Evolutionary conservation across 2,797 vertebrate genomes (phyloP).

Genomic region (Halcyon leucocephala): DNA sequence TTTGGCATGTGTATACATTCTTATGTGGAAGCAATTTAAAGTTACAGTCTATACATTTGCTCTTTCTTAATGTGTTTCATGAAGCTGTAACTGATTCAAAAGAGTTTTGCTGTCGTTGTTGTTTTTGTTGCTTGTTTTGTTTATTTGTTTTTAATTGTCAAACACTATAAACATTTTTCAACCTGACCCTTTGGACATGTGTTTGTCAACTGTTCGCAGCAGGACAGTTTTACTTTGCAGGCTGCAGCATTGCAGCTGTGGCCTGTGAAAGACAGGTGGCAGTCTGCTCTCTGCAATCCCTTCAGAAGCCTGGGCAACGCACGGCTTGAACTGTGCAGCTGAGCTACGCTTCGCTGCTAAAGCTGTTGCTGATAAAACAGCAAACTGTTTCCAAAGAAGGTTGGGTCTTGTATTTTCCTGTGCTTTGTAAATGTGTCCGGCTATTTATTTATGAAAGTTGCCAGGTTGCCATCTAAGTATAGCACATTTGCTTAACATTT

Average conservation of each 20-base stretch:
- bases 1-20: background rate
- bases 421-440: background rate
- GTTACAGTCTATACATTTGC: background rate
- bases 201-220: background rate
- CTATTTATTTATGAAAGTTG: background rate
- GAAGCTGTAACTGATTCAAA: background rate
- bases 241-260: constrained; percentile 45
- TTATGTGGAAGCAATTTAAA: background rate
- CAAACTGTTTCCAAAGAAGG: background rate
- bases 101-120: background rate
- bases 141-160: background rate
- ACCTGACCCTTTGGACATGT: background rate
- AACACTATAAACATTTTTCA: background rate
- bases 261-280: constrained; percentile 46
- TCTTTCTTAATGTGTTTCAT: background rate
- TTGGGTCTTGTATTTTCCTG: background rate
- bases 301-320: background rate
- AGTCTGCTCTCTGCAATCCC: constrained; percentile 18
- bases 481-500: background rate
- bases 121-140: background rate
- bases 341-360: background rate
- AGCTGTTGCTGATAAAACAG: background rate
- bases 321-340: background rate
- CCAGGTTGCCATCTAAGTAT: background rate
- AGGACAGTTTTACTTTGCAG: background rate